Base-by-base conservation (phyloP, 1,140 invertebrate genomes). In the Adoxophyes honmai region DNA sequence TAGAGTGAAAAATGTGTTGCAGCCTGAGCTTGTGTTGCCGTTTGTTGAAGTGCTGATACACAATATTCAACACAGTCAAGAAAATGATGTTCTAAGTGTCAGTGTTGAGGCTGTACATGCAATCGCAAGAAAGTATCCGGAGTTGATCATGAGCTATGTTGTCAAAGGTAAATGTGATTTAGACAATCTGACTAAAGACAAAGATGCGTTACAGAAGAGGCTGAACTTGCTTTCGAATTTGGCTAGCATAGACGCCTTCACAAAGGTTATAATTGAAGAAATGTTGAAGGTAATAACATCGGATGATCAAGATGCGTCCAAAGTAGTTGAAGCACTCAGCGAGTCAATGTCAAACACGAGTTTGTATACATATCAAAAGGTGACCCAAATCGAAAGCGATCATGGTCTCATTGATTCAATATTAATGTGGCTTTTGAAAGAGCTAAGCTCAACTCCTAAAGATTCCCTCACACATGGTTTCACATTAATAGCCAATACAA, bases 231-330 rank as follows among this genome's bases (percentile, higher is more conserved):
- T 88, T 1, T 75, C 75, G 0, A 83, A 74, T 62, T 68, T 88
- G 18, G 81, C 81, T 0, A 88, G 85, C 59, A 81, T 88, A 52
- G 80, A 88, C 57, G 80, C 85, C 21, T 88, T 88, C 52, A 86
- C 85, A 3, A 80, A 78, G 75, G 59, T 84, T 13, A 86, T 88
- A 11, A 73, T 88, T 28, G 73, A 78, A 53, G 76, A 86, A 62
- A 85, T 88, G 74, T 55, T 88, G 8, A 84, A 81, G 58, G 55
- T 83, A 14, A 75, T 88, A 21, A 64, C 59, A 0, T 55, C 52
- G 5, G 57, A 68, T 33, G 62, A 82, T 18, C 54, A 70, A 36
- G 73, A 78, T 14, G 76, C 81, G 4, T 38, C 55, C 6, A 78
- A 74, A 55, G 77, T 84, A 7, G 67, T 86, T 4, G 73, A 77